Base-by-base conservation (phyloP, 2,113 vertebrate genomes). In the Pungitius pungitius region DNA sequence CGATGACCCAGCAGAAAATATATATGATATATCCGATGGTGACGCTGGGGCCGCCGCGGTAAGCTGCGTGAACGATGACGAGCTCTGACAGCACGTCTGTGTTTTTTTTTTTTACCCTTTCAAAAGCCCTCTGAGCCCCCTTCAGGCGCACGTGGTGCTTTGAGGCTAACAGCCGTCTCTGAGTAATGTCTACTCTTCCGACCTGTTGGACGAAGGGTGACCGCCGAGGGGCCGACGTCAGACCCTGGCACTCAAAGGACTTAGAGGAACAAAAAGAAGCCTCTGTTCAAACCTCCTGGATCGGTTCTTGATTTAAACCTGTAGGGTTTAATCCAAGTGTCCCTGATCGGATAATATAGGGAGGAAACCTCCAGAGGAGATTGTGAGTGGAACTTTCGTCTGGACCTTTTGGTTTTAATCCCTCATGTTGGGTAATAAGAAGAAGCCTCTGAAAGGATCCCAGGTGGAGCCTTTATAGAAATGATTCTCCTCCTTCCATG, bases 41-140 rank as follows among this genome's bases (percentile, higher is more conserved):
- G 82, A 78, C 73, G 59, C 71, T 77, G n/a, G n/a, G n/a, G n/a
- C n/a, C n/a, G n/a, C n/a, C n/a, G n/a, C n/a, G n/a, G n/a, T 87
- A 83, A 90, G 76, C 84, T 84, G 67, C 60, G 75, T 54, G 70
- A 73, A 73, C 17, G 72, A 82, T 92, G 89, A 88, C 69, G 3
- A 60, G 68, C 61, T 81, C 64, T 91, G 87, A 92, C 88, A 82
- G 59, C 75, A 88, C 24, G 88, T 88, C 88, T 92, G 75, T 81
- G 80, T 89, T 87, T 76, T 83, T 57, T 78, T 84, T n/a, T n/a
- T n/a, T n/a, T n/a, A n/a, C n/a, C n/a, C n/a, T n/a, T n/a, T 30
- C 67, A 84, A 78, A 81, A 10, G 9, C 58, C 45, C 47, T 33
- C 11, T 8, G 11, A 12, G 22, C 27, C 35, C 2, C 35, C 35